A percentile compares a stretch with the other conserved stretches of the same genome.
Conservation (phyloP, 2,113 vertebrate genomes). For the Lates calcarifer region DNA sequence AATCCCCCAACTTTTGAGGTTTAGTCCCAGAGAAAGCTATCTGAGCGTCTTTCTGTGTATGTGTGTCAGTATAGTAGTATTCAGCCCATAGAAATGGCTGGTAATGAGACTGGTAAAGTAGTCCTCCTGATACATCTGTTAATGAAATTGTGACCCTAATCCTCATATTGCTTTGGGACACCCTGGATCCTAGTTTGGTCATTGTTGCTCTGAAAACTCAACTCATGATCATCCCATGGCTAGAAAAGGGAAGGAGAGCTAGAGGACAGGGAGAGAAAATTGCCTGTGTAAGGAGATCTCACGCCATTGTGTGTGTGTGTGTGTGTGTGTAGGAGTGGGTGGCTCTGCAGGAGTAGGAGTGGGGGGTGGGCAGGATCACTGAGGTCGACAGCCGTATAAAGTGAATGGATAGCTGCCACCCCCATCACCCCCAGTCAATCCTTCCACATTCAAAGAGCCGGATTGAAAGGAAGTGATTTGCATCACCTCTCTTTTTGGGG, state of each 20-base stretch:
- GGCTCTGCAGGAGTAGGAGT: slow-evolving; percentile 45
- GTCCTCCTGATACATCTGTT: not conserved
- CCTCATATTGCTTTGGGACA: not conserved
- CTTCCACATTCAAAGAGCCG: slow-evolving; percentile 77
- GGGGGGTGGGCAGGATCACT: slow-evolving; percentile 73
- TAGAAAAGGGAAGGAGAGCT: slow-evolving; percentile 47
- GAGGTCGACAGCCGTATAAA: slow-evolving; percentile 76
- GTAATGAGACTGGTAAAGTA: not conserved
- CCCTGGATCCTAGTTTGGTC: not conserved
- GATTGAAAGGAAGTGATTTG: slow-evolving; percentile 86
- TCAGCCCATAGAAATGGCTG: not conserved
- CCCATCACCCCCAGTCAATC: slow-evolving; percentile 70
- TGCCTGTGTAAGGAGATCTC: slow-evolving; percentile 80
- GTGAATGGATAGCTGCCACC: slow-evolving; percentile 78
- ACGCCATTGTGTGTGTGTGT: slow-evolving; percentile 77
- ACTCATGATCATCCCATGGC: slow-evolving; percentile 30
- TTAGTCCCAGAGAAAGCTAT: too few relatives aligned
- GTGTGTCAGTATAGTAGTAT: not conserved
- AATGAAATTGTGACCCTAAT: not conserved
- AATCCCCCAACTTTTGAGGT: not conserved
- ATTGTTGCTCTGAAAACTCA: slow-evolving; percentile 27
- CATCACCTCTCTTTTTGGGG: slow-evolving; percentile 73
- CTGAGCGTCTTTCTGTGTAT: not conserved
- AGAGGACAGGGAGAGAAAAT: slow-evolving; percentile 50
- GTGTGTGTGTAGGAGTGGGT: slow-evolving; percentile 60